A percentile compares a stretch with the other conserved stretches of the same genome.
Conservation (phyloP, 2,113 vertebrate species). For the Ivindomyrus marchei region DNA sequence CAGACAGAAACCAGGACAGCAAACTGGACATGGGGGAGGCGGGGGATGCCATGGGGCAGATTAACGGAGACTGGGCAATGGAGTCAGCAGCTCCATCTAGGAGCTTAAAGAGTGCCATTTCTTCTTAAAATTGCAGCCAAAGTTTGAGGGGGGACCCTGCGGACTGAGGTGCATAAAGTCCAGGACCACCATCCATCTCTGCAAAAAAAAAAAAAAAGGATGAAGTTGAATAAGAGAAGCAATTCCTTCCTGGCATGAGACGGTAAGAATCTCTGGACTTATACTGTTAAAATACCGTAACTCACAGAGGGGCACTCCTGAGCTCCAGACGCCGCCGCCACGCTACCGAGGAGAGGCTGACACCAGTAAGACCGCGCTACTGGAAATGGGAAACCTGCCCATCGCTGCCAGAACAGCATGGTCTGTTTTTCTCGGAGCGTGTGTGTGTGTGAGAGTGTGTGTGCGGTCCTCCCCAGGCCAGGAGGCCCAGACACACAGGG, state of each 20-base stretch:
- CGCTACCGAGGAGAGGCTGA: neutral
- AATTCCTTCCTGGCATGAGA: neutral
- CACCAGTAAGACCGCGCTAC: neutral
- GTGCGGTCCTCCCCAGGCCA: neutral
- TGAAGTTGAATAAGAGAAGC: neutral
- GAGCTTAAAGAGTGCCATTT: neutral
- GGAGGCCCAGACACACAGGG: neutral
- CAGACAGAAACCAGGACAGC: neutral
- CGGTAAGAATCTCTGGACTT: neutral
- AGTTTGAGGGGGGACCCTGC: neutral
- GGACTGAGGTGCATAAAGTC: neutral
- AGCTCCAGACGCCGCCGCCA: neutral
- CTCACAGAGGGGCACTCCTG: neutral
- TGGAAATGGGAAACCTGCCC: neutral
- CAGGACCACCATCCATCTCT: neutral
- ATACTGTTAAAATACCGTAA: neutral
- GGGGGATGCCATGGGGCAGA: neutral
- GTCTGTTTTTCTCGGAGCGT: neutral
- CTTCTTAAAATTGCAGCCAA: neutral
- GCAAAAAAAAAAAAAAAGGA: neutral
- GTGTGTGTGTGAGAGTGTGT: neutral
- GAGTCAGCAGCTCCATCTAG: neutral
- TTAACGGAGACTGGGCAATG: neutral
- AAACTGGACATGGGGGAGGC: neutral
- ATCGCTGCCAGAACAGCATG: neutral